phyloP scores from a whole-genome alignment of 64 coral and sea anemone species.

The Platygyra sinensis region DNA sequence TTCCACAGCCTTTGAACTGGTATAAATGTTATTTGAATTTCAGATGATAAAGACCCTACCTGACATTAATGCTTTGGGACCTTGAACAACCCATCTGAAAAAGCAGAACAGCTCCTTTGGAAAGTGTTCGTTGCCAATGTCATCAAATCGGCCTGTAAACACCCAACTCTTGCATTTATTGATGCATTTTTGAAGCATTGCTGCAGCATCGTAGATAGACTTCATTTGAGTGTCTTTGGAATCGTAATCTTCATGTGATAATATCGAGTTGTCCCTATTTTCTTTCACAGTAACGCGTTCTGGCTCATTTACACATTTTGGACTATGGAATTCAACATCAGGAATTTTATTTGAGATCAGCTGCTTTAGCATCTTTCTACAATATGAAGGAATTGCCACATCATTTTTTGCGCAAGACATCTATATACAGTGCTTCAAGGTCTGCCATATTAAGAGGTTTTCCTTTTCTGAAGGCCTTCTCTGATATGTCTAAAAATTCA shows the following conservation, averaged over 20 bases:
- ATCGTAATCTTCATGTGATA: not conserved
- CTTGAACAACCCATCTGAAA: conserved; percentile 64
- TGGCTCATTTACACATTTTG: conserved; percentile 58
- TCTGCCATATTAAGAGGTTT: conserved; percentile 62
- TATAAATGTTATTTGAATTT: not conserved
- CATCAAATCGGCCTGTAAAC: conserved; percentile 49
- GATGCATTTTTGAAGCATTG: conserved; percentile 51
- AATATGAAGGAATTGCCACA: conserved; percentile 26
- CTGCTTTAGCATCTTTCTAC: conserved; percentile 45
- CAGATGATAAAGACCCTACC: not conserved
- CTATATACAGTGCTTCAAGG: conserved; percentile 8
- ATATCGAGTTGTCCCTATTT: conserved; percentile 35
- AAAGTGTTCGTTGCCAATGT: conserved; percentile 11
- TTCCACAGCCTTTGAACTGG: not conserved
- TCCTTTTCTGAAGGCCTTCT: conserved; percentile 44
- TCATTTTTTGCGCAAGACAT: conserved; percentile 22
- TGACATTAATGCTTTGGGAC: conserved; percentile 28
- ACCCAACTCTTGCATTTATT: conserved; percentile 46
- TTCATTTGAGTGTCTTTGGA: conserved; percentile 40
- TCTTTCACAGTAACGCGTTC: conserved; percentile 55
- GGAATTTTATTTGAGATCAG: conserved; percentile 55
- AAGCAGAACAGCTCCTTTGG: conserved; percentile 69
- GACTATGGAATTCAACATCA: conserved; percentile 56
- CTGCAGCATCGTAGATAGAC: conserved; percentile 53
- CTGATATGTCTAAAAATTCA: conserved; percentile 58